These are phyloP conservation scores for Notolabrus celidotus DNA, from an alignment of 2,797 vertebrate species.

Conservation along the genomic window DNA sequence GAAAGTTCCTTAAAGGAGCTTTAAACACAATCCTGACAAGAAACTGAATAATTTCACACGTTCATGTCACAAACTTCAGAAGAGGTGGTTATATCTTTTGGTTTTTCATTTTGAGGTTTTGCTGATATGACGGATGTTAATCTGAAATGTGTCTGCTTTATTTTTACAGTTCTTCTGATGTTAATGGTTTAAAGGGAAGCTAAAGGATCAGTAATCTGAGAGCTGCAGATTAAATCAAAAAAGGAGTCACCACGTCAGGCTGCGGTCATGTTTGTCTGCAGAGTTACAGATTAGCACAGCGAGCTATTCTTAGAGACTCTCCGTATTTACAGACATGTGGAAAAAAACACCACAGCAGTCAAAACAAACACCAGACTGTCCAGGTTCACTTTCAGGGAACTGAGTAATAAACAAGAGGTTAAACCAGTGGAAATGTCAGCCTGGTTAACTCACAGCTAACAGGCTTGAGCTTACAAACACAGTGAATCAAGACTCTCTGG, in stretches of 20 bases:
- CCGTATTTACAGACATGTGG: not conserved
- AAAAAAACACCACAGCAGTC: conserved; percentile 6
- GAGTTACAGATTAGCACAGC: not conserved
- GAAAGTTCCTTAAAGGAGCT: too few relatives aligned
- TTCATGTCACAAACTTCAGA: too few relatives aligned
- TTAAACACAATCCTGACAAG: too few relatives aligned
- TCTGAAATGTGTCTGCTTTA: too few relatives aligned
- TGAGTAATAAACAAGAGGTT: conserved; percentile 19
- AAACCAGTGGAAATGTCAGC: conserved; percentile 27
- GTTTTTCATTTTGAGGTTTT: too few relatives aligned
- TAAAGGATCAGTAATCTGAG: not conserved
- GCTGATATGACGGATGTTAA: too few relatives aligned
- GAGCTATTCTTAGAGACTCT: not conserved
- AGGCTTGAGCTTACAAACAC: conserved; percentile 55
- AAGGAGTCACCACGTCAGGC: not conserved
- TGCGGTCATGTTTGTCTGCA: not conserved
- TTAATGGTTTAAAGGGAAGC: too few relatives aligned
- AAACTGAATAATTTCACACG: too few relatives aligned
- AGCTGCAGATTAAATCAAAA: not conserved
- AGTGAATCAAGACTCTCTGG: conserved; percentile 35
- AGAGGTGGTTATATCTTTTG: too few relatives aligned
- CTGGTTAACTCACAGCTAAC: conserved; percentile 32
- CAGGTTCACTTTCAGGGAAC: conserved; percentile 38
- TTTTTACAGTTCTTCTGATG: too few relatives aligned
- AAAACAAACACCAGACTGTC: not conserved